Percentiles rank a stretch among this genome's conserved stretches.
These are phyloP conservation scores for Dynastes grantii DNA, from an alignment of 2,888 invertebrate species.

Conservation along the genomic window DNA sequence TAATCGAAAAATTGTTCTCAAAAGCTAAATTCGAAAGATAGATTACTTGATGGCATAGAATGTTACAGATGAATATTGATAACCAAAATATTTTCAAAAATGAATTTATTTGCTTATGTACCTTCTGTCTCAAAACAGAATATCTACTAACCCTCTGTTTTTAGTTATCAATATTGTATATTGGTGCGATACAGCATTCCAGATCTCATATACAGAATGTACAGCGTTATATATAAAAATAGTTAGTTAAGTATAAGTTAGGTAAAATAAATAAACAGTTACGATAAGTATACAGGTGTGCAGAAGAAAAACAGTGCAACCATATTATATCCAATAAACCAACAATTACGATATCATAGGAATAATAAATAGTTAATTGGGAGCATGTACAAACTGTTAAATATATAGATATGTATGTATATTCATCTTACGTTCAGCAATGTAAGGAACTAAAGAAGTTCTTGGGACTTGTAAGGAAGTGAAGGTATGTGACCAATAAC, in stretches of 20 bases:
- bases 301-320: conserved; percentile 20
- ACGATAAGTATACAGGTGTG: conserved; percentile 28
- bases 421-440: no score
- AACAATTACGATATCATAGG: conserved; percentile 8
- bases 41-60: no score
- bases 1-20: no score
- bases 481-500: background rate
- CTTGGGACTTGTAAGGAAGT: no score
- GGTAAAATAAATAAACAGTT: background rate
- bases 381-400: background rate
- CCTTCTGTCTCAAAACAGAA: no score
- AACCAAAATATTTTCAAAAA: background rate
- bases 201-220: background rate
- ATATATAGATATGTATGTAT: no score
- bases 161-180: no score
- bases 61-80: no score
- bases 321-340: conserved; percentile 14
- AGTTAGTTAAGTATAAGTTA: background rate
- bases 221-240: conserved; percentile 11
- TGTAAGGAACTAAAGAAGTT: no score
- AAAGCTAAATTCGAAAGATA: no score
- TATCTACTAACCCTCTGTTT: no score
- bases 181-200: conserved; percentile 17
- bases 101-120: no score
- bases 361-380: background rate